A percentile compares a stretch with the other conserved stretches of the same genome.
phyloP scores from a whole-genome alignment of 2,888 invertebrate species.

The Trissolcus brochymenae region DNA sequence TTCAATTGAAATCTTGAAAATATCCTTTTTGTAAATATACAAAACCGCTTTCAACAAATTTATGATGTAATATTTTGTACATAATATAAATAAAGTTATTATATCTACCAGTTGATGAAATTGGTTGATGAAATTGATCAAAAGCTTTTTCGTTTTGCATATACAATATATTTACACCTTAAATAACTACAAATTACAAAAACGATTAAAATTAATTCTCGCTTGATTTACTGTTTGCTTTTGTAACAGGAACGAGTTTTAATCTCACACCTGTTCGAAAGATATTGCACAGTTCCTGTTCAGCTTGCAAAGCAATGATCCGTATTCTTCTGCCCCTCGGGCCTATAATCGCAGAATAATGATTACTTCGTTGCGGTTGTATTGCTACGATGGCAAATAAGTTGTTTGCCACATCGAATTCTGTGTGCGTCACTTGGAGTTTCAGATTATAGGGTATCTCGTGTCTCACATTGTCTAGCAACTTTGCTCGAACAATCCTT shows the following conservation, averaged over 20 bases:
- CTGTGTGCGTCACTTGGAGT: slow-evolving; percentile 82
- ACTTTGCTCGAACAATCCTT: slow-evolving; percentile 87
- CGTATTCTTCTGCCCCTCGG: slow-evolving; percentile 83
- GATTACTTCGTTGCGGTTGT: slow-evolving; percentile 80
- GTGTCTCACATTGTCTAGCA: slow-evolving; percentile 88
- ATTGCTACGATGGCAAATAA: slow-evolving; percentile 80
- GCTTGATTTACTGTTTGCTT: background rate
- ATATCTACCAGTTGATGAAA: too few species aligned
- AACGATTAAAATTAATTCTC: background rate
- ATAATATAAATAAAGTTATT: background rate
- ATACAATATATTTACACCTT: background rate
- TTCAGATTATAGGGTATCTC: slow-evolving; percentile 91
- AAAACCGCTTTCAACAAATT: too few species aligned
- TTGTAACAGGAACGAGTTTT: slow-evolving; percentile 31
- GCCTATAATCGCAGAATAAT: slow-evolving; percentile 83
- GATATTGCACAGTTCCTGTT: slow-evolving; percentile 65
- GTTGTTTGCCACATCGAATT: slow-evolving; percentile 79
- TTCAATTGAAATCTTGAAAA: too few species aligned
- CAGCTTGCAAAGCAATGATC: slow-evolving; percentile 78
- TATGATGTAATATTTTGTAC: too few species aligned
- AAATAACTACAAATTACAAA: background rate
- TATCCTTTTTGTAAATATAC: background rate
- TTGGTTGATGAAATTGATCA: too few species aligned
- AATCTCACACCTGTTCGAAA: slow-evolving; percentile 66
- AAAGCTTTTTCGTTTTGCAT: background rate